phyloP scores from a whole-genome alignment of 2,113 vertebrate genomes.

The Tympanuchus pallidicinctus region DNA sequence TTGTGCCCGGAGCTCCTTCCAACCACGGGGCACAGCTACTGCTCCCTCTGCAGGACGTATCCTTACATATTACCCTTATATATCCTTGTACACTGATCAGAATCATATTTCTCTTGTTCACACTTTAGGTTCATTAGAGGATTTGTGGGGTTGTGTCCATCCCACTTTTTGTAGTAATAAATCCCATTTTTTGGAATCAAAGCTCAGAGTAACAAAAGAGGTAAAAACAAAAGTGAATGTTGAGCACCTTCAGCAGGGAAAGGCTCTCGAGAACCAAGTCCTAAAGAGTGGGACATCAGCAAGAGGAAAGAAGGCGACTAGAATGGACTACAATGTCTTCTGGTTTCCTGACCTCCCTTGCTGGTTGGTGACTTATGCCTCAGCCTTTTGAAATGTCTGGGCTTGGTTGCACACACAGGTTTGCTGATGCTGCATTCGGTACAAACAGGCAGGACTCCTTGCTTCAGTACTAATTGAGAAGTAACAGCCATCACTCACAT shows the following conservation, averaged over 20 bases:
- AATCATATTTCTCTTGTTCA: neutral
- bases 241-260: neutral
- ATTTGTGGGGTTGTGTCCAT: neutral
- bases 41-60: rapidly evolving
- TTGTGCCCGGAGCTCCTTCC: rapidly evolving
- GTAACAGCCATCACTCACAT: neutral
- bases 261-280: neutral
- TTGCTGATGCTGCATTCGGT: neutral
- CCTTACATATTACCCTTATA: no score
- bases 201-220: neutral
- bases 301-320: neutral
- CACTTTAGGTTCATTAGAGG: rapidly evolving
- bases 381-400: neutral
- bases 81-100: neutral
- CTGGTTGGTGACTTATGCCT: neutral
- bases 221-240: neutral
- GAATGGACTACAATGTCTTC: neutral
- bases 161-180: neutral
- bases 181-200: neutral
- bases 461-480: neutral
- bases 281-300: neutral
- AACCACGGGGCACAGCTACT: neutral
- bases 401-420: neutral
- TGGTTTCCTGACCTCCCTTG: neutral
- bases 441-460: neutral